Evolutionary conservation across 2,888 invertebrate species (phyloP), one percentile per base, ranked within the genome.

Genomic region (Clunio marinus): DNA sequence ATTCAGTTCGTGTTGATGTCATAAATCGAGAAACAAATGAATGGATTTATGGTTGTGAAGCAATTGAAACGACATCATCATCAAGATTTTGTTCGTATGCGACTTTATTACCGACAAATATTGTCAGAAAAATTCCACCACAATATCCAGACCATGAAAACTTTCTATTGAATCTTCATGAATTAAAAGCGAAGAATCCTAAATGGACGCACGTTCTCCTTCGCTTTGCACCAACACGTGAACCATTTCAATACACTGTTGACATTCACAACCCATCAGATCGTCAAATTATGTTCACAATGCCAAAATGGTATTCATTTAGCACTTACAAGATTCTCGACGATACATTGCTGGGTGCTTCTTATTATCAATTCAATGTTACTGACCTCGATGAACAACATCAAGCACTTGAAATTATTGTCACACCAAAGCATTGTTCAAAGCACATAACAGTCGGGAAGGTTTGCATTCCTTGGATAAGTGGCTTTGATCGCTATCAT

Each of bases 1-100:
- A 75, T 73, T 75, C 75, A 70, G 80, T 88, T 4, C 86, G 87
- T 0, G 81, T 91, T 1, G 85, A 90, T 73, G 82, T 86, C 0
- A 76, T 86, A 1, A 88, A 89, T 76, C 80, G 88, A 13, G 85
- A 86, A 59, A 82, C 83, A 24, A 83, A 81, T 55, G 87, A 90
- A 71, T 93, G 93, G 93, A 77, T 92, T 17, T 91, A 86, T 74
- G 88, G 86, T 15, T 93, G 92, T 74, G 82, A 83, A 68, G 87
- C 88, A 1, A 81, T 82, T 70, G 77, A 79, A 28, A 78, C 84
- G 1, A 77, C 81, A 72, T 79, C 79, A 22, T 75, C 80, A 10
- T 80, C 83, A 70, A 80, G 85, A 81, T 81, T 83, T 75, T 89
- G 88, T 15, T 15, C 55, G 1, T 22, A 20, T n/a, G 66, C 51